These are phyloP conservation scores for Grallaria varia DNA, from an alignment of 2,113 vertebrate genomes.

Conservation along the genomic window DNA sequence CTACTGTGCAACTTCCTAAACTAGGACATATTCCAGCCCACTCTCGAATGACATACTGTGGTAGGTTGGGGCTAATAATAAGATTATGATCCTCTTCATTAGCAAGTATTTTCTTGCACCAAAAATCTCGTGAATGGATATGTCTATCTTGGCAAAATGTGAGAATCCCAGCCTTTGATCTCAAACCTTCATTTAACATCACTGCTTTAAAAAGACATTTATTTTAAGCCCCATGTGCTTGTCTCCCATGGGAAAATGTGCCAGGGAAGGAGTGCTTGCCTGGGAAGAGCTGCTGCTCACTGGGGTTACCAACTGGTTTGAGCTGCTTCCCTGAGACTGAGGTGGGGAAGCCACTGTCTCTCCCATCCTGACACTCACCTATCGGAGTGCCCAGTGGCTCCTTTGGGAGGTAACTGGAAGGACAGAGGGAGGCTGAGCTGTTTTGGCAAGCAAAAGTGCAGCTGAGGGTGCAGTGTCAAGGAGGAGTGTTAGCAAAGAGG, in stretches of 20 bases:
- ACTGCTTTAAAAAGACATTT: constrained; percentile 51
- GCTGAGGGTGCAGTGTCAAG: neutral
- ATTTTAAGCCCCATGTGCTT: constrained; percentile 51
- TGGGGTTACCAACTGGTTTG: neutral
- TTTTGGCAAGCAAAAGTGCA: neutral
- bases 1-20: constrained; percentile 54
- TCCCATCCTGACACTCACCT: neutral
- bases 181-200: constrained; percentile 40
- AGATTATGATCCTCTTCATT: constrained; percentile 65
- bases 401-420: neutral
- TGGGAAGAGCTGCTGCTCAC: neutral
- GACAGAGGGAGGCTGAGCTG: neutral
- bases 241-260: neutral
- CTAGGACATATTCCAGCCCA: constrained; percentile 30
- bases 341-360: neutral
- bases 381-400: neutral
- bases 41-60: constrained; percentile 16
- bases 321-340: neutral
- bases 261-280: neutral
- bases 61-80: constrained; percentile 57
- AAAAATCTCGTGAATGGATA: constrained; percentile 56
- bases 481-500: neutral
- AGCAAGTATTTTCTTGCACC: constrained; percentile 65
- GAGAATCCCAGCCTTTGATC: constrained; percentile 62
- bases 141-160: constrained; percentile 59